Conservation (phyloP, 2,797 vertebrate species). For the Argyrosomus regius region DNA sequence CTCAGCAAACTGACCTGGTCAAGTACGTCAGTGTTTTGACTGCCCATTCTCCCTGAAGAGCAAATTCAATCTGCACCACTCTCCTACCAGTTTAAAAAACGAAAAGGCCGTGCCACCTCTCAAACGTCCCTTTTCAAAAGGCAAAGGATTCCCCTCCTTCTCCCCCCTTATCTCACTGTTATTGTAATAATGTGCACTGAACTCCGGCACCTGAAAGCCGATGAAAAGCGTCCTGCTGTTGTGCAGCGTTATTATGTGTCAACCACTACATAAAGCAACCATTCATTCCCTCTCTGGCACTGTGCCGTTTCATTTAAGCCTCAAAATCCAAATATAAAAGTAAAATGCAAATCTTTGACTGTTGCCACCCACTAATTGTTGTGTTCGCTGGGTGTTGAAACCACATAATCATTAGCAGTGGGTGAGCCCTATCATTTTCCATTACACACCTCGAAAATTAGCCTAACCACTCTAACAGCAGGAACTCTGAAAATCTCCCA, state of each 20-base stretch:
- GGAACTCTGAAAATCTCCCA: constrained; percentile 23
- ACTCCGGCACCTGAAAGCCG: constrained; percentile 65
- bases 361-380: constrained; percentile 58
- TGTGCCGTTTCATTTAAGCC: constrained; percentile 51
- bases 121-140: constrained; percentile 48
- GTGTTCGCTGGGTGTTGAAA: constrained; percentile 52
- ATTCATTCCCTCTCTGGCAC: constrained; percentile 63
- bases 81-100: constrained; percentile 54
- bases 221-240: constrained; percentile 59
- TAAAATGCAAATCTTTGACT: constrained; percentile 62
- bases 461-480: constrained; percentile 29
- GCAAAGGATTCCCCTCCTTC: constrained; percentile 23
- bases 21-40: constrained; percentile 83
- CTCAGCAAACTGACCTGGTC: constrained; percentile 70
- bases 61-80: constrained; percentile 68
- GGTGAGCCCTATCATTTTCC: constrained; percentile 56
- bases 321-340: constrained; percentile 59
- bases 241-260: constrained; percentile 54
- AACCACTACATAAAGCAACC: constrained; percentile 63
- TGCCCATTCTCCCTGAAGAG: constrained; percentile 75
- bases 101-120: constrained; percentile 38
- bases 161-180: constrained; percentile 49
- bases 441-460: constrained; percentile 45
- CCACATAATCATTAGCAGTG: constrained; percentile 56
- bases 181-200: constrained; percentile 56